phyloP scores from a whole-genome alignment of 1,140 invertebrate genomes.

The Drosophila carrolli region DNA sequence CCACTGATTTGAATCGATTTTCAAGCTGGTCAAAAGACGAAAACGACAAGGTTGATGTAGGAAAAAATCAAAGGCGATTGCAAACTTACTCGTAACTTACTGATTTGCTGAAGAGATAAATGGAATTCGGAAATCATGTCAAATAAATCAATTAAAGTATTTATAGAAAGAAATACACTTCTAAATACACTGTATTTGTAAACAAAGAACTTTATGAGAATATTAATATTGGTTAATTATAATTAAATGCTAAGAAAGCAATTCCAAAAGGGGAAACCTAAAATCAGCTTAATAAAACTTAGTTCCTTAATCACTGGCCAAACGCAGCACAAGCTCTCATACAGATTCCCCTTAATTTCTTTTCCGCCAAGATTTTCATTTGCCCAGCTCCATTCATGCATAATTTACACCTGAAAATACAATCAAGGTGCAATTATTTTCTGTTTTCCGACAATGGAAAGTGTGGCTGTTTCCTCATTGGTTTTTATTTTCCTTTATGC shows the following conservation, averaged over 20 bases:
- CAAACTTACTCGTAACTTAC: conserved; percentile 1
- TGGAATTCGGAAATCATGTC: too few species aligned
- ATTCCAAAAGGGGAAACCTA: too few species aligned
- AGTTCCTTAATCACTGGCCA: not conserved
- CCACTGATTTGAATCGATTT: conserved; percentile 46
- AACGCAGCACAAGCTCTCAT: not conserved
- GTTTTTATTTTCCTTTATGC: not conserved
- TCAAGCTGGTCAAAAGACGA: conserved; percentile 21
- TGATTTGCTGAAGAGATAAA: too few species aligned
- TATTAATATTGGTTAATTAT: too few species aligned
- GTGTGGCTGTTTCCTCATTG: conserved; percentile 7
- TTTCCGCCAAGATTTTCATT: not conserved
- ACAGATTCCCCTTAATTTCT: conserved; percentile 3
- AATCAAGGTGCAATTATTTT: conserved; percentile 40
- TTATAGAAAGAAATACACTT: too few species aligned
- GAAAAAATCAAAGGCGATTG: not conserved
- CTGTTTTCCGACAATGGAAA: conserved; percentile 6
- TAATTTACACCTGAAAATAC: conserved; percentile 43
- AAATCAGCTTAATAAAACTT: not conserved
- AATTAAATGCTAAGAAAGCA: too few species aligned
- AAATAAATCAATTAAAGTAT: too few species aligned
- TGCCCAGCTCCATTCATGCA: conserved; percentile 14
- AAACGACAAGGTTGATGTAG: not conserved
- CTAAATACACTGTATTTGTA: too few species aligned
- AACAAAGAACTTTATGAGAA: too few species aligned